A percentile compares a stretch with the other conserved stretches of the same genome.
Conservation (phyloP, 2,797 vertebrate species). For the Coreius guichenoti region DNA sequence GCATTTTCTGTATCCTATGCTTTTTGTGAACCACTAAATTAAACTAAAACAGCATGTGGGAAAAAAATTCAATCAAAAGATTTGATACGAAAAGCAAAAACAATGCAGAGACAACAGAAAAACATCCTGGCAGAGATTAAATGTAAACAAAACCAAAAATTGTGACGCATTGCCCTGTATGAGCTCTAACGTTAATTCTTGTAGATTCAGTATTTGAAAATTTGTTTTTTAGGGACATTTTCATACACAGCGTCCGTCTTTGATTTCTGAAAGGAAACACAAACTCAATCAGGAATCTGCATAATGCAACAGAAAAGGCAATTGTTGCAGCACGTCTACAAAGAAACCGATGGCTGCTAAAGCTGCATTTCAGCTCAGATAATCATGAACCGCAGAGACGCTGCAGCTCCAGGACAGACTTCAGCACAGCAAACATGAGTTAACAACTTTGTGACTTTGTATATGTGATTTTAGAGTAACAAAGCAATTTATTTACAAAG, state of each 20-base stretch:
- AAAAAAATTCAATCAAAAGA: no score
- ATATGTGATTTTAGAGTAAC: not conserved
- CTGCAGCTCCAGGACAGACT: not conserved
- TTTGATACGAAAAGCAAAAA: no score
- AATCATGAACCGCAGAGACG: not conserved
- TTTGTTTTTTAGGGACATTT: not conserved
- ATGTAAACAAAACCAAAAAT: no score
- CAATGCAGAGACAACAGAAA: no score
- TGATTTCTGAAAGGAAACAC: slow-evolving; percentile 4
- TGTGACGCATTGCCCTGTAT: no score
- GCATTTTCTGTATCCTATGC: no score
- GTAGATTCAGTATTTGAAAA: no score
- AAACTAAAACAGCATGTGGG: no score
- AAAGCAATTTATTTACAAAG: no score
- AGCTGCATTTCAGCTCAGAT: not conserved
- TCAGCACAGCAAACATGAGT: not conserved
- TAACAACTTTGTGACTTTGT: not conserved
- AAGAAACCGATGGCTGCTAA: not conserved
- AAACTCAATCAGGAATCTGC: not conserved
- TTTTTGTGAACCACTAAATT: no score
- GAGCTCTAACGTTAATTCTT: no score
- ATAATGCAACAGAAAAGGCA: not conserved
- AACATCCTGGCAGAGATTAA: no score
- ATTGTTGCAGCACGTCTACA: not conserved
- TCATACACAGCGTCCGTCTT: not conserved